Base-by-base conservation (phyloP, 1,140 invertebrate species). In the Bombus balteatus region DNA sequence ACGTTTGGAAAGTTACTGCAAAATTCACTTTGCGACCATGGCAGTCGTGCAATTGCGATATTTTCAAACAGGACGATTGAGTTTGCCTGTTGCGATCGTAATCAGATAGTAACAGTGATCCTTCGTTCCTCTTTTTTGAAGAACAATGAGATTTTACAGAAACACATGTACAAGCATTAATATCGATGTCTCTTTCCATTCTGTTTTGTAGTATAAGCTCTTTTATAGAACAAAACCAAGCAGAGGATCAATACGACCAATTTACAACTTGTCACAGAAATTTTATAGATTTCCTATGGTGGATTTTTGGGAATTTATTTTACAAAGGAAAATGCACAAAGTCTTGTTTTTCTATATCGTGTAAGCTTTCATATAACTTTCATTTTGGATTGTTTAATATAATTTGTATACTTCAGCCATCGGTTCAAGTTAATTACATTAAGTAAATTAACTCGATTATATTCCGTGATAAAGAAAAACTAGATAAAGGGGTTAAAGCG, bases 1-100 rank as follows among this genome's bases (percentile, higher is more conserved):
- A 53, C 85, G 81, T 87, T 89, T 87, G 57, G 72, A 53, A 89
- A 90, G 81, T 89, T 81, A 79, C 85, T 78, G 53, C 57, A 84
- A 83, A 77, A 83, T 77, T 83, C 73, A 84, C 75, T 87, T 87
- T 78, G 57, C 65, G 22, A 62, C 25, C 32, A 37, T 18, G 6
- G 15, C 9, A 77, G 32, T 78, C 47, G 57, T 18, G 88, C 81
- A 34, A 84, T 80, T 80, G 72, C 43, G 53, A 89, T 83, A 89
- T 86, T 87, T 88, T 80, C 85, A 78, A 66, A 81, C 39, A 73
- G 75, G 43, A 65, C 74, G 78, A 89, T 74, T 43, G 75, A 18
- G n/a, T 72, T 59, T 71, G 71, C 65, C 57, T 62, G 57, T 73
- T 78, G 53, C 59, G 28, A 71, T 39, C 83, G n/a, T 71, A 10